Base-by-base conservation (phyloP, 37 sponge, comb jelly and placozoan genomes). In the Amphimedon queenslandica region DNA sequence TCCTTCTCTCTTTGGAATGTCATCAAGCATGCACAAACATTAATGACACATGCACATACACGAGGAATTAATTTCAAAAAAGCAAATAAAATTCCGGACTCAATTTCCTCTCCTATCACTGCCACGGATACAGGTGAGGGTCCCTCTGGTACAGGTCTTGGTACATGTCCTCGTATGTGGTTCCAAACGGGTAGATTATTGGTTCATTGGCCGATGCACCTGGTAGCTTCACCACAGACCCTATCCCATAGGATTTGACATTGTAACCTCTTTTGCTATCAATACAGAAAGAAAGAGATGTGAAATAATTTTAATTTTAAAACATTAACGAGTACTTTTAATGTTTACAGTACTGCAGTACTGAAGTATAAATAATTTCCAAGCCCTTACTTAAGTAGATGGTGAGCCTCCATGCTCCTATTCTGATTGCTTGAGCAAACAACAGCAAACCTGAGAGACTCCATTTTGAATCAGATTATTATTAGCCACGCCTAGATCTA, bases 371-470 rank as follows among this genome's bases (percentile, higher is more conserved):
- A 77, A 32, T 21, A 27, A 77, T 3, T 21, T 70, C 21, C 37
- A 23, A 77, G 23, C 76, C 24, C 69, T 76, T 80, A 92, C 96
- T 91, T 89, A 42, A 98, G 86, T 11, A 98, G 40, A 43, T 84
- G 73, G 65, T 98, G 99, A 1, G 99, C 93, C 66, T 94, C 99
- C 99, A 98, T 98, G 61, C 99, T 98, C 63, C 99, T 79, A 84
- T 98, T 98, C 78, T 92, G 90, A 72, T 98, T 98, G 64, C 94
- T 95, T 34, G 99, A 98, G 61, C 99, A 98, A 65, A 98, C 99
- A 57, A 98, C 95, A 1, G 99, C 99, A 57, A 98, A 77, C 63
- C 71, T 84, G 72, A 90, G 28, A n/a, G 61, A 47, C 53, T 18
- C 28, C 28, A n/a, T 66, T 60, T 47, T 47, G 13, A 18, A 47